These are phyloP conservation scores for Spea hammondii DNA, from an alignment of 2,797 vertebrate species.

Conservation along the genomic window DNA sequence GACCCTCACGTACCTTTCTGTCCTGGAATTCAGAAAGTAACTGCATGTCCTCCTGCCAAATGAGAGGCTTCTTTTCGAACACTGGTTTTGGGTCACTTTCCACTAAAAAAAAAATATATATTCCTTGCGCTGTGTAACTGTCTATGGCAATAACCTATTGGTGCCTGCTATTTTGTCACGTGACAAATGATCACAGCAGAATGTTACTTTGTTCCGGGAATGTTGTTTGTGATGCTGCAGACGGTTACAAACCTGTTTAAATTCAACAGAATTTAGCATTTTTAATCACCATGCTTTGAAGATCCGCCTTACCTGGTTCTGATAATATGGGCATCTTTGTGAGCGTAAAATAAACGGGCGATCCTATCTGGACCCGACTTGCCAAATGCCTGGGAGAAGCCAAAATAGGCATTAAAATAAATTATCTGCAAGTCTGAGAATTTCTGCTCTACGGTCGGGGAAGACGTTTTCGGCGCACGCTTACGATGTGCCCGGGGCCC, in stretches of 20 bases:
- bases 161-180: no score
- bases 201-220: no score
- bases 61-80: slow-evolving; percentile 73
- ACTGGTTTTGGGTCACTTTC: slow-evolving; percentile 52
- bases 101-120: slow-evolving; percentile 48
- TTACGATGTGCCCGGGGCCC: no score
- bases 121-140: no score
- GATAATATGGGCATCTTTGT: slow-evolving; percentile 67
- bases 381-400: slow-evolving; percentile 72
- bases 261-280: no score
- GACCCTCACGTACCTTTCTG: slow-evolving; percentile 74
- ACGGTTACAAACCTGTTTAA: no score
- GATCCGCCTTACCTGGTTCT: slow-evolving; percentile 68
- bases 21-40: slow-evolving; percentile 80
- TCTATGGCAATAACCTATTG: no score
- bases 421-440: not conserved
- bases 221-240: no score
- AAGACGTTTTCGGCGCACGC: no score
- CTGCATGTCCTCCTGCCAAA: slow-evolving; percentile 84
- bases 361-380: slow-evolving; percentile 79
- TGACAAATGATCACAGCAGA: no score
- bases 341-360: slow-evolving; percentile 71
- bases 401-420: not conserved
- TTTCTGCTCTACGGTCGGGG: no score
- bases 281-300: not conserved